Percentiles rank a stretch among this genome's conserved stretches.
These are phyloP conservation scores for Apis florea DNA, from an alignment of 1,140 invertebrate genomes.

Conservation along the genomic window DNA sequence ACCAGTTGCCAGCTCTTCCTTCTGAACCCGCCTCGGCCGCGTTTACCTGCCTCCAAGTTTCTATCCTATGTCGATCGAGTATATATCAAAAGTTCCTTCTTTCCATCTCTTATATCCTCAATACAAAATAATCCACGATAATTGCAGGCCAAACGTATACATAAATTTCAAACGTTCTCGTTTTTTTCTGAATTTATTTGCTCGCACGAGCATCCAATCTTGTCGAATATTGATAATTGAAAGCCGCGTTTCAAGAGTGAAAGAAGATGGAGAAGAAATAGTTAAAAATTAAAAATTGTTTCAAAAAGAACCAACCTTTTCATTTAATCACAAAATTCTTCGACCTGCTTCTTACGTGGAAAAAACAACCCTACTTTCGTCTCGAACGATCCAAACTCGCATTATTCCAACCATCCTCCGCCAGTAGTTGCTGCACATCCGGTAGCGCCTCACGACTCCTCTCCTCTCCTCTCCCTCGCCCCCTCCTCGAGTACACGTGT, in stretches of 20 bases:
- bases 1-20: conserved; percentile 22
- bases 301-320: too few species aligned
- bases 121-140: not conserved
- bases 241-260: too few species aligned
- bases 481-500: conserved; percentile 23
- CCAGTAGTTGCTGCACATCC: not conserved
- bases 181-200: too few species aligned
- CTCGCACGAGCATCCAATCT: too few species aligned
- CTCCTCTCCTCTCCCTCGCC: conserved; percentile 10
- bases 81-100: conserved; percentile 19
- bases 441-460: conserved; percentile 37
- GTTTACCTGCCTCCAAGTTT: conserved; percentile 20
- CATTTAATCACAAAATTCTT: too few species aligned
- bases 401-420: conserved; percentile 6
- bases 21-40: conserved; percentile 8
- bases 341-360: too few species aligned
- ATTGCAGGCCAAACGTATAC: not conserved
- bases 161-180: not conserved
- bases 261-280: too few species aligned
- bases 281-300: too few species aligned
- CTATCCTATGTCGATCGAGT: conserved; percentile 33
- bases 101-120: conserved; percentile 8
- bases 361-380: too few species aligned
- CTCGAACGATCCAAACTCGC: not conserved
- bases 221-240: too few species aligned